Base-by-base conservation (phyloP, 1,140 invertebrate species). In the Chelonus insularis region DNA sequence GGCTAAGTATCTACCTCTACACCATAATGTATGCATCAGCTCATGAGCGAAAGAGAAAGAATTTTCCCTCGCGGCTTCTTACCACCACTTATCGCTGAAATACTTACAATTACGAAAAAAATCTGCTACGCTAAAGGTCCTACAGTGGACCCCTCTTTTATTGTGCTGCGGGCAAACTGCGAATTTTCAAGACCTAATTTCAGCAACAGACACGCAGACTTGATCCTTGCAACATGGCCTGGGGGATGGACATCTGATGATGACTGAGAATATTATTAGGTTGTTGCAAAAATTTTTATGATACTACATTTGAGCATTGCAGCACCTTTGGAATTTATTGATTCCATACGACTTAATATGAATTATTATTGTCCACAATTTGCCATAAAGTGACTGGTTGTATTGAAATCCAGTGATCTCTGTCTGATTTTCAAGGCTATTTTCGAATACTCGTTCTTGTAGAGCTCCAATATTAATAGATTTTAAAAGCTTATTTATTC, bases 51-150 rank as follows among this genome's bases (percentile, higher is more conserved):
- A 2, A 36, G 39, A 45, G 25, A 52, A 52, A 36, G 14, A 55
- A 39, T 14, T 21, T 54, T 51, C 16, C 14, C 59, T 39, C 16
- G 39, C 41, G 57, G 66, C 47, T 29, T 43, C 41, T 25, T 51
- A 37, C 56, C 45, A 16, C n/a, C 52, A 56, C 43, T 57, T 59
- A 54, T 57, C 36, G 39, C 23, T 55, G 43, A 61, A 63, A 64
- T 68, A 60, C 57, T 60, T 66, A 61, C 60, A 64, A 69, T 69
- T 67, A 66, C 45, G 67, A 62, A 69, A 69, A 68, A 68, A 61
- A 55, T 55, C 52, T 7, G 52, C 36, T 39, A 39, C 34, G 25
- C 37, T n/a, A 4, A 50, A 14, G 4, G 29, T 41, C 34, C 32
- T 41, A 59, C 48, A 50, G 57, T n/a, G n/a, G 43, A 45, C 8